Percentiles rank a stretch among this genome's conserved stretches.
Conservation (phyloP, 1,140 invertebrate species). For the Palaemon carinicauda region DNA sequence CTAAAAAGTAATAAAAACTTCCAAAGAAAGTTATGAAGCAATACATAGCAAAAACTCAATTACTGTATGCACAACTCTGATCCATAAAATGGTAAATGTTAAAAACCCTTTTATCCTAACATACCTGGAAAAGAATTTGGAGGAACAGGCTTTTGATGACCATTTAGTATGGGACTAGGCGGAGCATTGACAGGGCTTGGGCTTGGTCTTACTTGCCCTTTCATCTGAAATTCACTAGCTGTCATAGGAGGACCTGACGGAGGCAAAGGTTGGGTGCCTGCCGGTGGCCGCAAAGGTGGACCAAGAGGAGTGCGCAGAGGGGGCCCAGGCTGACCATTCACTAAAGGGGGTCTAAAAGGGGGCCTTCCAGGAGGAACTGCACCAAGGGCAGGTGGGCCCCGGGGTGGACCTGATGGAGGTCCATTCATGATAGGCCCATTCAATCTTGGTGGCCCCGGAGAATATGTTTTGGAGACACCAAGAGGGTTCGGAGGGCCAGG, state of each 20-base stretch:
- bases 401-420: constrained; percentile 14
- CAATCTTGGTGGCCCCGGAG: not conserved
- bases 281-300: not conserved
- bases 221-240: not conserved
- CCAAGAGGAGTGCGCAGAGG: not conserved
- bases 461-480: not conserved
- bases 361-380: not conserved
- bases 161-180: constrained; percentile 10
- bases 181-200: not conserved
- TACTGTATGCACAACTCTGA: not conserved
- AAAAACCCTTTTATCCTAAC: too few species aligned
- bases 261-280: not conserved
- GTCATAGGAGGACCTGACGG: not conserved
- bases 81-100: not conserved
- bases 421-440: constrained; percentile 34
- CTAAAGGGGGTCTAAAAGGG: not conserved
- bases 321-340: constrained; percentile 20
- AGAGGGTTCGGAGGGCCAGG: not conserved
- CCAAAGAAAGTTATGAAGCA: too few species aligned
- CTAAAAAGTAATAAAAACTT: too few species aligned
- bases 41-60: too few species aligned
- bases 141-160: constrained; percentile 17
- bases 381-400: not conserved
- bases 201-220: not conserved
- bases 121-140: constrained; percentile 20